A percentile compares a stretch with the other conserved stretches of the same genome.
These are phyloP conservation scores for Pollenia angustigena DNA, from an alignment of 2,888 invertebrate genomes.

Conservation along the genomic window DNA sequence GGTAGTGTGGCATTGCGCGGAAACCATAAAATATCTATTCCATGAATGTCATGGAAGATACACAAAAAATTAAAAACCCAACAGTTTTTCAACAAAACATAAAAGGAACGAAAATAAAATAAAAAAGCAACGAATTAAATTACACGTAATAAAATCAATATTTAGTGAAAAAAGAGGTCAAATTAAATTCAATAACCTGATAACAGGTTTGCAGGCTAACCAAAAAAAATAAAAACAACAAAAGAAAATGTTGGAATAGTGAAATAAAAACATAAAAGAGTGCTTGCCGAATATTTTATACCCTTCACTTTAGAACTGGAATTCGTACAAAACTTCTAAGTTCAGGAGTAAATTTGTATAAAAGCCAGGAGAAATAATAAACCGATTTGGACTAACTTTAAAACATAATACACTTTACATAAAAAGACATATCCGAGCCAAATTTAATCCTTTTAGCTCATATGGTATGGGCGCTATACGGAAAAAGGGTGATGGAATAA, in stretches of 20 bases:
- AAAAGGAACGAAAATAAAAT: neutral
- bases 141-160: constrained; percentile 58
- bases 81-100: neutral
- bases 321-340: too few relatives aligned
- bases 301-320: too few relatives aligned
- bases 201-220: constrained; percentile 28
- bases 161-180: constrained; percentile 62
- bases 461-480: too few relatives aligned
- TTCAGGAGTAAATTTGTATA: too few relatives aligned
- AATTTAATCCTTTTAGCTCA: too few relatives aligned
- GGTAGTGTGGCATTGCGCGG: constrained; percentile 26
- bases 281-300: too few relatives aligned
- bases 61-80: constrained; percentile 1
- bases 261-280: neutral
- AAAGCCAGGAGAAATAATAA: too few relatives aligned
- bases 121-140: constrained; percentile 7
- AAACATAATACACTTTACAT: too few relatives aligned
- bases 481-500: too few relatives aligned
- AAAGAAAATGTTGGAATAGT: neutral
- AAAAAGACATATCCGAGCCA: too few relatives aligned
- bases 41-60: constrained; percentile 59
- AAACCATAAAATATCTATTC: constrained; percentile 68
- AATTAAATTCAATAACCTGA: constrained; percentile 70
- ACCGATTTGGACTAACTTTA: too few relatives aligned
- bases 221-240: constrained; percentile 14